Evolutionary conservation across 2,888 invertebrate species (phyloP), one percentile per base, ranked within the genome.

Genomic region (Drosophila engyochracea): DNA sequence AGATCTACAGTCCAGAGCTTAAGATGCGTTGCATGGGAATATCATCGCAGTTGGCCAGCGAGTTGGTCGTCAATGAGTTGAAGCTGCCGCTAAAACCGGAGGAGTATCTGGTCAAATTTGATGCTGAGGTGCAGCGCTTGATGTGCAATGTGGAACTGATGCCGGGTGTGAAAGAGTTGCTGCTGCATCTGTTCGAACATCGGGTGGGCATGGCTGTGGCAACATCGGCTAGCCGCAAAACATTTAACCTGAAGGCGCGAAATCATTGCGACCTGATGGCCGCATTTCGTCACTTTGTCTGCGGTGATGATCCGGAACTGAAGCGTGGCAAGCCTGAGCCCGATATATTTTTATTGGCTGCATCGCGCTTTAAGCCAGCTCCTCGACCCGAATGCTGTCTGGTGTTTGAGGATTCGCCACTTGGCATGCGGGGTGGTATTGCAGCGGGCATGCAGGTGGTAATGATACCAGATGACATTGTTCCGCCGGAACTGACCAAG

Each of bases 321-420:
- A 96, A 95, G 89, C 94, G 94, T 67, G 97, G 98, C 1, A 98
- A 98, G 93, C 98, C 98, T 0, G 95, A 95, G 66, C 98, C 98
- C 0, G 98, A 98, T 91, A 96, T 97, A 79, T 98, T 97, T 91
- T 92, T 96, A 16, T 95, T 97, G 0, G 95, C 96, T 58, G 97
- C 97, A 0, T 93, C 94, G 0, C 94, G 97, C 74, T 98, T 98
- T 92, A 93, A 94, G 0, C 95, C 96, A 65, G 94, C 94, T 76
- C 96, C 96, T n/a, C 96, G 96, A 95, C 95, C 96, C 14, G 94
- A 82, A 4, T 35, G 76, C 3, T 97, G 97, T 89, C 93, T 98
- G 66, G 97, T 97, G 4, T 97, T 98, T 92, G 98, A 98, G 94
- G 98, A 98, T 93, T 97, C 98, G 0, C 96, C 97, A 0, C 97